phyloP scores from a whole-genome alignment of 2,113 vertebrate species.

The Reinhardtius hippoglossoides region DNA sequence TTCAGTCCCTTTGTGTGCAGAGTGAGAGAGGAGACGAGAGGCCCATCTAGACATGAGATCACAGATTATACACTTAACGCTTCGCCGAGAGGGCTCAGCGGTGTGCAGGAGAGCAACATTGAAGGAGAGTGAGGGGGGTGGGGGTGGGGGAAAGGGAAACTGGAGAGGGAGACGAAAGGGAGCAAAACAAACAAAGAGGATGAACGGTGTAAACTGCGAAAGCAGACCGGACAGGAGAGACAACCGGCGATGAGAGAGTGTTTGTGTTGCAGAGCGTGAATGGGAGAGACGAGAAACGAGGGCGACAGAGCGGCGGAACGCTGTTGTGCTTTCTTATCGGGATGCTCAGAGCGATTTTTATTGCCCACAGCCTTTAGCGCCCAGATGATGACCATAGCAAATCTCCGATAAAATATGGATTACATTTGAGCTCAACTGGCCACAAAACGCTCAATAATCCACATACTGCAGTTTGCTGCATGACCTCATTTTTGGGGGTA shows the following conservation, averaged over 20 bases:
- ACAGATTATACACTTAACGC: conserved; percentile 84
- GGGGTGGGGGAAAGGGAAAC: neutral
- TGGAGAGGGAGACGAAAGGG: conserved; percentile 30
- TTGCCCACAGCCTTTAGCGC: conserved; percentile 60
- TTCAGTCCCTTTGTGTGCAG: conserved; percentile 80
- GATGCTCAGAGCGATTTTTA: conserved; percentile 45
- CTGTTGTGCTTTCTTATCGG: conserved; percentile 63
- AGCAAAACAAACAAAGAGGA: conserved; percentile 62
- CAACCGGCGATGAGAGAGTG: conserved; percentile 24
- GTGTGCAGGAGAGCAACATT: conserved; percentile 58
- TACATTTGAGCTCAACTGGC: conserved; percentile 66
- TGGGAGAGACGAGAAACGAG: neutral
- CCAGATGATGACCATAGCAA: conserved; percentile 60
- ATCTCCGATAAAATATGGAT: conserved; percentile 72
- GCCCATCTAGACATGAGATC: conserved; percentile 82
- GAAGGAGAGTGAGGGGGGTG: conserved; percentile 24
- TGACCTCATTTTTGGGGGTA: conserved; percentile 55
- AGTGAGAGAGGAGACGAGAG: conserved; percentile 72
- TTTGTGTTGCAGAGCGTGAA: conserved; percentile 2
- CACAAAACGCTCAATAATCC: conserved; percentile 71
- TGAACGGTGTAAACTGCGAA: conserved; percentile 33
- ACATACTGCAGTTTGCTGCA: conserved; percentile 47
- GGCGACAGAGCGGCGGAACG: too few relatives aligned
- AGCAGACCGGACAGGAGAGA: conserved; percentile 16
- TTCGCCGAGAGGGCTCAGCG: conserved; percentile 71